A percentile compares a stretch with the other conserved stretches of the same genome.
phyloP scores from a whole-genome alignment of 2,888 invertebrate genomes.

The Scaptomyza flava region DNA sequence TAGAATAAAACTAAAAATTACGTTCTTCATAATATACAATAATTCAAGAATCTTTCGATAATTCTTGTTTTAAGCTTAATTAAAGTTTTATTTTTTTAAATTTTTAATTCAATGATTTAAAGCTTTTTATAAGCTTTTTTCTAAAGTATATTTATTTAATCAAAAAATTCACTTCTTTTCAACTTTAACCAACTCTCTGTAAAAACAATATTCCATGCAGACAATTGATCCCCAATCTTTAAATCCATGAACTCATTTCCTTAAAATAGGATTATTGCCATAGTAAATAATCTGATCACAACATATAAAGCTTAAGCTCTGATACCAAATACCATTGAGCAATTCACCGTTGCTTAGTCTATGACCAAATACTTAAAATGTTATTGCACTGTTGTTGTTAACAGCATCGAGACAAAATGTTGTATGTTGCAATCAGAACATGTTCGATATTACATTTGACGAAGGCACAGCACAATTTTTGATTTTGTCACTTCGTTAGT shows the following conservation, averaged over 20 bases:
- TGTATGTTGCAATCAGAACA: slow-evolving; percentile 6
- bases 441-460: slow-evolving; percentile 19
- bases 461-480: slow-evolving; percentile 41
- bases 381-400: slow-evolving; percentile 9
- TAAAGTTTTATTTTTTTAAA: too few species aligned
- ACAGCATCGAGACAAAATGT: slow-evolving; percentile 35
- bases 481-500: slow-evolving; percentile 35
- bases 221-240: not conserved
- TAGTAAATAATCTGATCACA: slow-evolving; percentile 11
- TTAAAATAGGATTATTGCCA: slow-evolving; percentile 11
- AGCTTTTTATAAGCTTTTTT: too few species aligned
- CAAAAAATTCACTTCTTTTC: too few species aligned
- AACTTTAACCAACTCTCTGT: too few species aligned
- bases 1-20: too few species aligned
- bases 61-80: too few species aligned
- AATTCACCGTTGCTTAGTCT: too few species aligned
- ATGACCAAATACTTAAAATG: not conserved
- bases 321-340: not conserved
- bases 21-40: too few species aligned
- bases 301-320: not conserved
- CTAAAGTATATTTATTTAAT: too few species aligned
- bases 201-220: not conserved
- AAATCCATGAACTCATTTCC: not conserved
- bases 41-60: too few species aligned
- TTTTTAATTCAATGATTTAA: too few species aligned